Evolutionary conservation across 2,797 vertebrate species (phyloP).

Genomic region (Synaphobranchus kaupii): DNA sequence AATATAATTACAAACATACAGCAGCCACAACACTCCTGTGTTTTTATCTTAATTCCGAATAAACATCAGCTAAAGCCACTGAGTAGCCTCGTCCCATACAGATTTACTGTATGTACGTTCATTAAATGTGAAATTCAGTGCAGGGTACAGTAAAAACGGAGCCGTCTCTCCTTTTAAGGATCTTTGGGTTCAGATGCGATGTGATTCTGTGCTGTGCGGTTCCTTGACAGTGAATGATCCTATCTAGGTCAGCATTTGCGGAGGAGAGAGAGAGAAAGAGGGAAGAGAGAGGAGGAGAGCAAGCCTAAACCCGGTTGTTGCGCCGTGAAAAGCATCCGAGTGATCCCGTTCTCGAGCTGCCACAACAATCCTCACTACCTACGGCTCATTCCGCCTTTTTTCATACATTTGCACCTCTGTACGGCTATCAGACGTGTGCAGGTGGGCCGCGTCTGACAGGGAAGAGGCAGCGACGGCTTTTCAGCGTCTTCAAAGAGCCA

Average conservation of each 20-base stretch:
- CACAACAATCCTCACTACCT: conserved; percentile 62
- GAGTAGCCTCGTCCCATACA: no score
- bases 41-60: not conserved
- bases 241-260: conserved; percentile 14
- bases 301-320: conserved; percentile 37
- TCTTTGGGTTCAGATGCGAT: not conserved
- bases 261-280: not conserved
- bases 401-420: conserved; percentile 79
- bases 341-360: conserved; percentile 64
- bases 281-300: not conserved
- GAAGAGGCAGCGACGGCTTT: conserved; percentile 52
- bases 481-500: conserved; percentile 66
- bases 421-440: conserved; percentile 61
- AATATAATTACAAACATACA: not conserved
- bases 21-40: not conserved
- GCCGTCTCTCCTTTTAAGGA: not conserved
- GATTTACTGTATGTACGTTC: not conserved
- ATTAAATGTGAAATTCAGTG: not conserved
- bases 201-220: not conserved
- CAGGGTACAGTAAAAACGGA: not conserved
- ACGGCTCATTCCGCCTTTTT: conserved; percentile 67
- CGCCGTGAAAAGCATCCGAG: conserved; percentile 65
- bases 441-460: conserved; percentile 59
- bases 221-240: not conserved
- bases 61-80: no score